A percentile compares a stretch with the other conserved stretches of the same genome.
These are phyloP conservation scores for Catharus ustulatus DNA, from an alignment of 2,797 vertebrate species.

Conservation along the genomic window DNA sequence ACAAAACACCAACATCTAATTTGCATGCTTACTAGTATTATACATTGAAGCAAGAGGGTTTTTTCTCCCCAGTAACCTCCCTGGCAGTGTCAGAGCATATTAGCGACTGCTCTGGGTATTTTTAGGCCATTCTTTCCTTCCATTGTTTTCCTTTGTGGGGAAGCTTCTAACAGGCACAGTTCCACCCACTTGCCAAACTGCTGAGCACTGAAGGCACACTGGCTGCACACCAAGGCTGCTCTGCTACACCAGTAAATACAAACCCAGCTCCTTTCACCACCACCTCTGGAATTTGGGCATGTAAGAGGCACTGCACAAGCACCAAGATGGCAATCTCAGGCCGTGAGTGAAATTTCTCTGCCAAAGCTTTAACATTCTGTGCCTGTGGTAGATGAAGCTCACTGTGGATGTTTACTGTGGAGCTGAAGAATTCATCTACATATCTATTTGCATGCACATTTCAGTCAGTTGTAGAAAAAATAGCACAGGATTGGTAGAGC, in stretches of 20 bases:
- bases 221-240: neutral
- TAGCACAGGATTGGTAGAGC: conserved; percentile 21
- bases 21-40: conserved; percentile 56
- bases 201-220: neutral
- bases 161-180: neutral
- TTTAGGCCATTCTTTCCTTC: conserved; percentile 6
- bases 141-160: neutral
- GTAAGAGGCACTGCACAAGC: neutral
- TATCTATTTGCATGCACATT: conserved; percentile 70
- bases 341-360: conserved; percentile 31
- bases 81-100: conserved; percentile 20
- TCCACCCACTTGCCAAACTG: conserved; percentile 2
- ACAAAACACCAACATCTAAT: conserved; percentile 47
- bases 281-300: neutral
- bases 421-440: conserved; percentile 71
- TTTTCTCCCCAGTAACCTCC: conserved; percentile 50
- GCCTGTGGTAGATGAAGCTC: conserved; percentile 38
- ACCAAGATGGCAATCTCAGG: conserved; percentile 38
- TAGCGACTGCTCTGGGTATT: conserved; percentile 36
- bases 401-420: conserved; percentile 58
- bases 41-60: conserved; percentile 16
- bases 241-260: neutral
- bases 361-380: conserved; percentile 42
- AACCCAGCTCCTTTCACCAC: neutral
- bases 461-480: conserved; percentile 58